These are phyloP conservation scores for Carlito syrichta DNA, from an alignment of 2,113 vertebrate genomes.

Conservation along the genomic window DNA sequence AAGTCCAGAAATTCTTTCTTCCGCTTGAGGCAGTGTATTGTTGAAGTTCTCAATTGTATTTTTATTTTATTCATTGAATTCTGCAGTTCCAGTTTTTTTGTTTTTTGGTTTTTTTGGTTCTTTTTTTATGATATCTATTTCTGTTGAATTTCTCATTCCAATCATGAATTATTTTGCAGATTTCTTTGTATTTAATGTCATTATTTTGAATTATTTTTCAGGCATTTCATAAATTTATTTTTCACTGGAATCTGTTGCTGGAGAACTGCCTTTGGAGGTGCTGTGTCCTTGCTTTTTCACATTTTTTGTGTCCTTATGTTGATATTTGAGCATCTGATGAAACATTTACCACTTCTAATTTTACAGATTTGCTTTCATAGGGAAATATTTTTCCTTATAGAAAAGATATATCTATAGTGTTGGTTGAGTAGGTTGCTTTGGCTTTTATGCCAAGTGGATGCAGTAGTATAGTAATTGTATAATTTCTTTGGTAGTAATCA, in stretches of 20 bases:
- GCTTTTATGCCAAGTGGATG: background rate
- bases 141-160: background rate
- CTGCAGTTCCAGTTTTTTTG: background rate
- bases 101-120: too few species aligned
- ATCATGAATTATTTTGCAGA: background rate
- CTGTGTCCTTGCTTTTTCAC: background rate
- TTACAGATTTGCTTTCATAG: background rate
- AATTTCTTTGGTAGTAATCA: background rate
- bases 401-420: background rate
- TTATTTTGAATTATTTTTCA: background rate
- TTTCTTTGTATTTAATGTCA: background rate
- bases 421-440: background rate
- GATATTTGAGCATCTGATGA: background rate
- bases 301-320: background rate
- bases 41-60: background rate
- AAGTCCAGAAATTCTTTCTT: background rate
- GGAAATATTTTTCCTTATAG: background rate
- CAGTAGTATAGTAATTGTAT: background rate
- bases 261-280: background rate
- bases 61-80: background rate
- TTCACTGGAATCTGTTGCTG: background rate
- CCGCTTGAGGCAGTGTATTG: background rate
- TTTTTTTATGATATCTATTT: background rate
- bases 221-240: background rate
- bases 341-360: background rate